A percentile compares a stretch with the other conserved stretches of the same genome.
These are phyloP conservation scores for Bubo bubo DNA, from an alignment of 2,113 vertebrate genomes.

Conservation along the genomic window DNA sequence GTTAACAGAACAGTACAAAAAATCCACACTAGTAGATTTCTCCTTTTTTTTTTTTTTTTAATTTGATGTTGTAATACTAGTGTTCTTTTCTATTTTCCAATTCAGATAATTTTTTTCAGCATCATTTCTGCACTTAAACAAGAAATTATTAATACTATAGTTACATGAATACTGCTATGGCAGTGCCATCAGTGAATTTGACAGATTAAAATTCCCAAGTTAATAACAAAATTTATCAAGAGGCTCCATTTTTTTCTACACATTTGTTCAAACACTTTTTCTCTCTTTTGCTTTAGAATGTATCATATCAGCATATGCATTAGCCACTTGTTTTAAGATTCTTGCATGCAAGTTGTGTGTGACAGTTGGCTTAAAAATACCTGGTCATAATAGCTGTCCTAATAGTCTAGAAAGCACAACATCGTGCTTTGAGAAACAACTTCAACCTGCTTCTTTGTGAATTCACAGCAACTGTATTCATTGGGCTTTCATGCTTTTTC, in stretches of 20 bases:
- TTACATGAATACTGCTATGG: neutral
- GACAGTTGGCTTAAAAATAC: neutral
- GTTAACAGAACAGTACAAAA: neutral
- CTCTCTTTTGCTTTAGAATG: neutral
- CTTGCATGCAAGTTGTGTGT: neutral
- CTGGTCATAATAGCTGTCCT: neutral
- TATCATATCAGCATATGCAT: neutral
- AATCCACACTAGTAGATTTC: neutral
- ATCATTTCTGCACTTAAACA: neutral
- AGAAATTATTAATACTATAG: neutral
- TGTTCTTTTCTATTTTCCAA: neutral
- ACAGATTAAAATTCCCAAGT: neutral
- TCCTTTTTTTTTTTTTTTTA: neutral
- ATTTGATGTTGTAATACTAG: neutral
- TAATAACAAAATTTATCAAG: neutral
- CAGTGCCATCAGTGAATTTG: neutral
- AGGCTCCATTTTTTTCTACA: neutral
- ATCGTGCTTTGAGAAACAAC: neutral
- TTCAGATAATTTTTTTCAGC: neutral
- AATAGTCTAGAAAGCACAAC: neutral
- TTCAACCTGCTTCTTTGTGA: neutral
- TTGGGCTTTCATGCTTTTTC: neutral
- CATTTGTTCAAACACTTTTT: neutral
- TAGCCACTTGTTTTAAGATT: neutral
- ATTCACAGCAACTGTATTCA: neutral